phyloP scores from a whole-genome alignment of 2,797 vertebrate species.

The Clamator glandarius region DNA sequence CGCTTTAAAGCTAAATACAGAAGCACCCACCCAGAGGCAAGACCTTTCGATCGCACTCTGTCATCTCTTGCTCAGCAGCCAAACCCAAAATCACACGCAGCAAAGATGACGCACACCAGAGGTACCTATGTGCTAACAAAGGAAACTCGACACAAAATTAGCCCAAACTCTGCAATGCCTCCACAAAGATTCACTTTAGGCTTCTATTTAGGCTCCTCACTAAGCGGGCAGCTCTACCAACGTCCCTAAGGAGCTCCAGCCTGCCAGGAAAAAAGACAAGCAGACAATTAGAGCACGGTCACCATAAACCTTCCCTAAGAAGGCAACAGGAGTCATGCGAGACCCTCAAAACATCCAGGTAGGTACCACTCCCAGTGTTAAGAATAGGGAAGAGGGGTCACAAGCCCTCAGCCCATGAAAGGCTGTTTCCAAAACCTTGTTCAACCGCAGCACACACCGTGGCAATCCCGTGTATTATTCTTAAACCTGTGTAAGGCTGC shows the following conservation, averaged over 20 bases:
- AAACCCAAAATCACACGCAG: not conserved
- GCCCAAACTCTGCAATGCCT: not conserved
- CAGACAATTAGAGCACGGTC: not conserved
- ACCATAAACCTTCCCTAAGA: not conserved
- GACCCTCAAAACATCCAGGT: not conserved
- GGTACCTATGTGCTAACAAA: not conserved
- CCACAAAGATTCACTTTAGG: slow-evolving; percentile 7
- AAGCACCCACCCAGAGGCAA: not conserved
- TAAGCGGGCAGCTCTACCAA: not conserved
- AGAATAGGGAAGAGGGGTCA: not conserved
- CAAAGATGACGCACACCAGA: not conserved
- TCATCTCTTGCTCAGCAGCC: not conserved
- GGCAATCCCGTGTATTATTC: accelerated
- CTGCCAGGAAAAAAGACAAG: not conserved
- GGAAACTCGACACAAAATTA: not conserved
- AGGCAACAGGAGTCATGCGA: accelerated
- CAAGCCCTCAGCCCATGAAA: accelerated
- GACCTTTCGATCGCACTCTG: not conserved
- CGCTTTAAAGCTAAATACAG: slow-evolving; percentile 18
- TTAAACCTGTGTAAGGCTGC: accelerated
- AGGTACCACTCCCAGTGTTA: not conserved
- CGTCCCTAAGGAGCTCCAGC: not conserved
- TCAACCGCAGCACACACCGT: accelerated
- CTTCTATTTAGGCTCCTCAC: not conserved
- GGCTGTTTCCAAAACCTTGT: accelerated